Evolutionary conservation across 2,113 vertebrate species (phyloP).

Genomic region (Cinclus mexicanus): DNA sequence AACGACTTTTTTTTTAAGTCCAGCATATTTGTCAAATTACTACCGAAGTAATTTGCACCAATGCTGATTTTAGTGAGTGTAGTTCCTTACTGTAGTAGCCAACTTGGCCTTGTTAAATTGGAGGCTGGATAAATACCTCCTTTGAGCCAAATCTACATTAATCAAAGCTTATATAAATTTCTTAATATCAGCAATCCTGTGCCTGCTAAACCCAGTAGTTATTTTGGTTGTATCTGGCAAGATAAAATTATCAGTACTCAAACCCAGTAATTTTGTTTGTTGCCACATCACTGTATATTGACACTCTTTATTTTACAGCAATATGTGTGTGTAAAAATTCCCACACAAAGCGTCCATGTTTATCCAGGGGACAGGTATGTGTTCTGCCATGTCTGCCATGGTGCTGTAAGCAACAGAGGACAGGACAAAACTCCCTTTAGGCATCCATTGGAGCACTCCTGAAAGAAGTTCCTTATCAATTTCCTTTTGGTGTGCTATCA

Average conservation of each 20-base stretch:
- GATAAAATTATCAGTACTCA: neutral
- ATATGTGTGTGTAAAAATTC: neutral
- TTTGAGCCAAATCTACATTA: neutral
- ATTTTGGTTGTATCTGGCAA: neutral
- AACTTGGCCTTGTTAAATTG: neutral
- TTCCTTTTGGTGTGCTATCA: neutral
- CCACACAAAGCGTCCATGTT: neutral
- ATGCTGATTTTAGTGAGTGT: neutral
- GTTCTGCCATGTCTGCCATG: neutral
- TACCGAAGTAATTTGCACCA: neutral
- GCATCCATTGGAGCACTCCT: neutral
- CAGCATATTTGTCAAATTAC: neutral
- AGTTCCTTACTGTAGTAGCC: neutral
- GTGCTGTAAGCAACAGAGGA: neutral
- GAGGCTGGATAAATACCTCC: neutral
- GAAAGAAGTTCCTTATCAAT: neutral
- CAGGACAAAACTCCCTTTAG: neutral
- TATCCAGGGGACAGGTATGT: neutral
- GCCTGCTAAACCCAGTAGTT: neutral
- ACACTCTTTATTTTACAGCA: neutral
- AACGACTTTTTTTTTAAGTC: accelerated
- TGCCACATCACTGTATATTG: neutral
- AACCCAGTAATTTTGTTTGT: neutral
- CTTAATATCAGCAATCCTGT: neutral
- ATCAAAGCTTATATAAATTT: neutral